Evolutionary conservation across 2,113 vertebrate genomes (phyloP).

Genomic region (Arizona elegans): DNA sequence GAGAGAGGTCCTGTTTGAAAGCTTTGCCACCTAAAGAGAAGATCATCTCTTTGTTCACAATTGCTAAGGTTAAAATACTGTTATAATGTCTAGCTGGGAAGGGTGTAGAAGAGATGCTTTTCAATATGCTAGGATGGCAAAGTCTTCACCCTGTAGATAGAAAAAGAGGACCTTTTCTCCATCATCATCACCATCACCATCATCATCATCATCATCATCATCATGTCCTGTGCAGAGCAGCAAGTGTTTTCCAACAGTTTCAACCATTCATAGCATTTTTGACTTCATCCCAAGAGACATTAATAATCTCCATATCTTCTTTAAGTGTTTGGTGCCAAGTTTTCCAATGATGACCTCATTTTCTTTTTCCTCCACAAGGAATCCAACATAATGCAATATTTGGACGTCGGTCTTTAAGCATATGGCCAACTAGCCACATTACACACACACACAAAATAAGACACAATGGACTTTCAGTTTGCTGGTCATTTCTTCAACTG

Average conservation of each 20-base stretch:
- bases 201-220: not conserved
- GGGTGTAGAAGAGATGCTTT: not conserved
- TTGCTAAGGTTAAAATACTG: not conserved
- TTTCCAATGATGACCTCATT: not conserved
- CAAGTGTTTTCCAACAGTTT: not conserved
- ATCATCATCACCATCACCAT: no score
- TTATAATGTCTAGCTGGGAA: not conserved
- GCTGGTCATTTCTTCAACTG: not conserved
- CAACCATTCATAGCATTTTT: not conserved
- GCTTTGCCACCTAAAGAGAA: not conserved
- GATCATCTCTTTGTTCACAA: not conserved
- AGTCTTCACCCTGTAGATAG: not conserved
- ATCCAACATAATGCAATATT: not conserved
- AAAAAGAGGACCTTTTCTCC: not conserved
- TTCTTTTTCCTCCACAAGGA: not conserved
- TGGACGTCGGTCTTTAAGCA: not conserved
- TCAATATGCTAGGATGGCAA: not conserved
- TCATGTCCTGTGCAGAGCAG: not conserved
- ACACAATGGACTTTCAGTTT: not conserved
- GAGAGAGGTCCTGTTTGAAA: no score
- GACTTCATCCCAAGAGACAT: not conserved
- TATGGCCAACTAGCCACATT: not conserved
- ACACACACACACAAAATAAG: no score
- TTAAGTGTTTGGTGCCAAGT: not conserved
- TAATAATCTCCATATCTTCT: not conserved